Evolutionary conservation across 2,113 vertebrate species (phyloP).

Genomic region (Grammomys dolichurus): DNA sequence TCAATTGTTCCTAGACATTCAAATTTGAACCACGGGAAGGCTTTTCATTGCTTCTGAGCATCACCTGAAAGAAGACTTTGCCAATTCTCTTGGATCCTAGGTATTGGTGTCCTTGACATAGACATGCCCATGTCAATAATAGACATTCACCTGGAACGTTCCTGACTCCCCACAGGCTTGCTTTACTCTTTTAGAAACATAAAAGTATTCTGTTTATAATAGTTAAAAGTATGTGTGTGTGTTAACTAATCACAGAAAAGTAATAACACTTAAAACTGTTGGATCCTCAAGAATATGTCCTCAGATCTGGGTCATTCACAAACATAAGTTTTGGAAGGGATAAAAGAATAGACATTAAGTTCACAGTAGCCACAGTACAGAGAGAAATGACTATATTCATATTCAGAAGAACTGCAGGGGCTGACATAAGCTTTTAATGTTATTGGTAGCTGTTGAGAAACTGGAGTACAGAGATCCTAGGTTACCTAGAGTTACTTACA

Average conservation of each 20-base stretch:
- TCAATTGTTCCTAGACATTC: background rate
- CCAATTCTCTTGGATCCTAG: background rate
- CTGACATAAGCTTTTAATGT: background rate
- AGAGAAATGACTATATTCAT: background rate
- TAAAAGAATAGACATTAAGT: background rate
- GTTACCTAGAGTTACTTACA: background rate
- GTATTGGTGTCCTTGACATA: background rate
- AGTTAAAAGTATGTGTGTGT: background rate
- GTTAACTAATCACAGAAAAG: background rate
- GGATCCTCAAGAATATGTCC: background rate
- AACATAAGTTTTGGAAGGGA: background rate
- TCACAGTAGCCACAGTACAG: background rate
- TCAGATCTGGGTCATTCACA: background rate
- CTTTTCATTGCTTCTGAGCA: background rate
- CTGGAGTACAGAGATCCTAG: background rate
- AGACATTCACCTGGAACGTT: rapidly evolving
- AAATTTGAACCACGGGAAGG: background rate
- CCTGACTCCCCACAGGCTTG: background rate
- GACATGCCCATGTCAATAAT: background rate
- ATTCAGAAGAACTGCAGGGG: background rate
- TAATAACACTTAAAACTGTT: constrained; percentile 1
- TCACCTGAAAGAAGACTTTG: background rate
- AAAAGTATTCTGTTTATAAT: background rate
- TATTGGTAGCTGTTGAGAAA: background rate
- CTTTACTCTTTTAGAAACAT: background rate